Evolutionary conservation across 2,888 invertebrate species (phyloP), one percentile per base, ranked within the genome.

Genomic region (Linyphia triangularis): DNA sequence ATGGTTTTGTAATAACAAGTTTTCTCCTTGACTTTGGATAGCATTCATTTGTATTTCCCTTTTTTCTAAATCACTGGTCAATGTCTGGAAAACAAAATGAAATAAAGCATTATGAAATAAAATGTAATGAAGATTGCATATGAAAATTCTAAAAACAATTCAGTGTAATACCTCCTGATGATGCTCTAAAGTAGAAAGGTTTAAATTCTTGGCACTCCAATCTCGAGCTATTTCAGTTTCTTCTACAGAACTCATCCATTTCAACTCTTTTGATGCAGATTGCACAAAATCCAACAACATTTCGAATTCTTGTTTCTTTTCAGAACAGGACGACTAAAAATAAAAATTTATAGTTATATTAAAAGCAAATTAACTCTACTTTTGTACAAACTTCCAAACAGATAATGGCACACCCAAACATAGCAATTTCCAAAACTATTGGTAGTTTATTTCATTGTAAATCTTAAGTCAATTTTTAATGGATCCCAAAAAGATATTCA

Each of bases 181-280:
- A 92, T 97, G 96, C 93, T 98, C 97, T 91, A 99, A 96, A 89
- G 97, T 96, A 22, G 96, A 95, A 91, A 99, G 93, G 93, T 98
- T 98, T 92, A 99, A 95, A 93, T 96, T 96, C 89, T 96, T 97
- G 92, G 98, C 97, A 85, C 98, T 97, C 99, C 99, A 99, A 94
- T 99, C 99, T 57, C 99, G 95, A 26, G 96, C 96, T 70, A 99
- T 95, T 93, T 99, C 99, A 77, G 96, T 95, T 92, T 99, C 98
- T 92, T 99, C 99, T 92, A 98, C 97, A 93, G 98, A 98, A 92
- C 96, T 97, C 83, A 99, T 95, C 99, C 99, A 99, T 92, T 97
- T 96, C 90, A 99, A 94, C 93, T 99, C 99, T 40, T 96, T 96
- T 0, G 97, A 97, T 22, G 99, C 98, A 28, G 97, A 97, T 91